Base-by-base conservation (phyloP, 2,113 vertebrate genomes). In the Phainopepla nitens region DNA sequence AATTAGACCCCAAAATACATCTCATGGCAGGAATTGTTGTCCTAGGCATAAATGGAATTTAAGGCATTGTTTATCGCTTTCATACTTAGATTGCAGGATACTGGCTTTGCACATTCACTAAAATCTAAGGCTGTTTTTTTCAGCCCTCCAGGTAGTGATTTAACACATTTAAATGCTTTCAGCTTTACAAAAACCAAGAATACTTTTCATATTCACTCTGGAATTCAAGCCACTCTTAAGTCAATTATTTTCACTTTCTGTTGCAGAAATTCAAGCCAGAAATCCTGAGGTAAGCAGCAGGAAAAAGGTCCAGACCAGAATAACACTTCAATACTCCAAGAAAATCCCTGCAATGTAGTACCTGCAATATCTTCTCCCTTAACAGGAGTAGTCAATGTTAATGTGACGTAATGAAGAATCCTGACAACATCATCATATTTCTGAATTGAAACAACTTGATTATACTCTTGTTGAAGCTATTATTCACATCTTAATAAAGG, bases 401-500 rank as follows among this genome's bases (percentile, higher is more conserved):
- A 68, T 91, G 57, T 68, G 72, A 89, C 21, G 42, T 85, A 87
- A 93, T 85, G 73, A 93, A 84, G 70, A 93, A 95, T 93, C 44
- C 35, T 85, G 84, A 85, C 47, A 95, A 73, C 19, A 53, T 79
- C 61, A 89, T 49, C 72, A 35, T 72, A 91, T 72, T 91, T 85
- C 84, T 87, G 87, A 94, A 89, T 45, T 80, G 35, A 87, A 93
- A 85, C 7, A 0, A 79, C 66, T 85, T 76, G 84, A 93, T 79
- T 95, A 79, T 33, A 65, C 27, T 91, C 73, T 91, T 69, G 72
- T 87, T 82, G 65, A 90, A 94, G 70, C 28, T 79, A 80, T 82
- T 96, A 94, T 89, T 95, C 96, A 87, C 62, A 95, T 77, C 75
- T 87, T 85, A 85, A 91, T 71, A 91, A 72, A 87, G 31, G 39